Percentiles rank a stretch among this genome's conserved stretches.
phyloP scores from a whole-genome alignment of 2,113 vertebrate species.

The Cyrtonyx montezumae region DNA sequence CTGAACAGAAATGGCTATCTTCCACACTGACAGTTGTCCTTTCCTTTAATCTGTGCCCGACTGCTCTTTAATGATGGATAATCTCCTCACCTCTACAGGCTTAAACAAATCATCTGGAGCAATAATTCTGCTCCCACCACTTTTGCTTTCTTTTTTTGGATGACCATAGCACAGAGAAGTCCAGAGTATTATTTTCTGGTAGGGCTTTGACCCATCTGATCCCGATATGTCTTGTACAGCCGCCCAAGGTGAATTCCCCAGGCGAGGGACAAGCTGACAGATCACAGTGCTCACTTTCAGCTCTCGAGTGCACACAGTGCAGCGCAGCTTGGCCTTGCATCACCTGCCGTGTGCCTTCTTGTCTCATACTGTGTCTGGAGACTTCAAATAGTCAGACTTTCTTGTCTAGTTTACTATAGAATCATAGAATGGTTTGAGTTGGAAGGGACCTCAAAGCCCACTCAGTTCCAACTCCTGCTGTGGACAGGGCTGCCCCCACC shows the following conservation, averaged over 20 bases:
- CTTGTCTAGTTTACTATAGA: not conserved
- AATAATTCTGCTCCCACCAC: not conserved
- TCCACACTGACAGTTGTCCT: not conserved
- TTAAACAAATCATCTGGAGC: not conserved
- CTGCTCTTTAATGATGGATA: not conserved
- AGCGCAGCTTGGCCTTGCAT: not conserved
- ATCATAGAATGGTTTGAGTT: too few relatives aligned
- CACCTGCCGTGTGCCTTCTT: not conserved
- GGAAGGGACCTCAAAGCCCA: too few relatives aligned
- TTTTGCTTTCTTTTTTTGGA: not conserved
- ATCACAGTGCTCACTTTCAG: not conserved
- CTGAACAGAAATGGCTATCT: not conserved
- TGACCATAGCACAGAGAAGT: not conserved
- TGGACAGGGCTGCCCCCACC: too few relatives aligned
- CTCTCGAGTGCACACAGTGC: not conserved
- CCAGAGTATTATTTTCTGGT: not conserved
- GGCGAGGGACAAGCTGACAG: not conserved
- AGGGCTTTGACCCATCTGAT: not conserved
- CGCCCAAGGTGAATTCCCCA: not conserved
- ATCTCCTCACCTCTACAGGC: not conserved
- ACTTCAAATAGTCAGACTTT: not conserved
- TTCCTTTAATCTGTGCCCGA: not conserved
- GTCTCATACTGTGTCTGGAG: too few relatives aligned
- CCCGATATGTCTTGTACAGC: not conserved
- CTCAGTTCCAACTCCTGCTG: too few relatives aligned